Conservation (phyloP, 1,140 invertebrate genomes). For the Meteorus sp. region DNA sequence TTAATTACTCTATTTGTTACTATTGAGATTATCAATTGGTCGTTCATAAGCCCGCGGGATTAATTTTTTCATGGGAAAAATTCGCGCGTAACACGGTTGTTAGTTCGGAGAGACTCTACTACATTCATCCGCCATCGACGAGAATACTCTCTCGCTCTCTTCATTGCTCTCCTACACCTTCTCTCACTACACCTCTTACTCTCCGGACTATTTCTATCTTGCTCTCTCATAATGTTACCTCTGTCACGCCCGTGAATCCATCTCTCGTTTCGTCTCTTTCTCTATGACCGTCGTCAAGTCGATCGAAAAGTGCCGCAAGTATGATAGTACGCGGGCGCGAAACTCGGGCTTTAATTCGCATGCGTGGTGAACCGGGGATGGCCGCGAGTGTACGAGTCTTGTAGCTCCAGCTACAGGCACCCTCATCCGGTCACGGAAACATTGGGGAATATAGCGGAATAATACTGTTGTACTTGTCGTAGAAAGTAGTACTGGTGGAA, state of each 20-base stretch:
- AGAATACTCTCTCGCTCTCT: constrained; percentile 36
- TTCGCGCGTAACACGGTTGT: too few relatives aligned
- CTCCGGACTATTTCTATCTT: neutral
- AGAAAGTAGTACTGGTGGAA: neutral
- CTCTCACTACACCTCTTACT: neutral
- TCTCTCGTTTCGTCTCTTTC: constrained; percentile 26
- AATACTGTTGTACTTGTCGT: too few relatives aligned
- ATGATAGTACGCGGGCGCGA: constrained; percentile 37
- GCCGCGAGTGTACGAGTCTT: neutral
- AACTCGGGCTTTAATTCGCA: constrained; percentile 49
- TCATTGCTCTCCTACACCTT: neutral
- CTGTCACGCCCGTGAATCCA: constrained; percentile 14
- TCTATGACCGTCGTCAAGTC: constrained; percentile 43
- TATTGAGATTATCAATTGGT: too few relatives aligned
- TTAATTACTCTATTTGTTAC: too few relatives aligned
- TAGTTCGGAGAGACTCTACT: neutral
- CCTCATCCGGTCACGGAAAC: neutral
- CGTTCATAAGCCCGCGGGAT: too few relatives aligned
- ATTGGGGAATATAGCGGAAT: neutral
- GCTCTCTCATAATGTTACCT: neutral
- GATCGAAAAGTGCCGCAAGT: constrained; percentile 53
- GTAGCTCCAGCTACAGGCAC: constrained; percentile 14
- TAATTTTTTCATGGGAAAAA: too few relatives aligned
- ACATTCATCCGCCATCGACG: constrained; percentile 38
- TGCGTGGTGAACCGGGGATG: constrained; percentile 49